Base-by-base conservation (phyloP, 2,888 invertebrate genomes). In the Xestia c-nigrum region DNA sequence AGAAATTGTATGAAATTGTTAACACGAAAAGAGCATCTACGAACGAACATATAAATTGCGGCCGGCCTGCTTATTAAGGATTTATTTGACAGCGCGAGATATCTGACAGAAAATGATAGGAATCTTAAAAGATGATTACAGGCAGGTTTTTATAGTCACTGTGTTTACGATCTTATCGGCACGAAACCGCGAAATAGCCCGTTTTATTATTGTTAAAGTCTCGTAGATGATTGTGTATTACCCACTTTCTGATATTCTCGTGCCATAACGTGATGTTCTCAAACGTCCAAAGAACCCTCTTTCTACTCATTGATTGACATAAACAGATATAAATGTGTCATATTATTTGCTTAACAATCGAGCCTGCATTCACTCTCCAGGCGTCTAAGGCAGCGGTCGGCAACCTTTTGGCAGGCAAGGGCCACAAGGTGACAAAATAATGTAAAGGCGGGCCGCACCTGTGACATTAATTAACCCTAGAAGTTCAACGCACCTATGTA, bases 1-100 rank as follows among this genome's bases (percentile, higher is more conserved):
- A 82, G 85, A 85, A 86, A 81, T 82, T 82, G 70, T 75, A 74
- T 76, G 78, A 83, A 85, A 85, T 82, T 85, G 83, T 85, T 84
- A 74, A 85, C 84, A 84, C 78, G 83, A 84, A 59, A 82, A 52
- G 66, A 72, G 77, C 72, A 85, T 74, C 65, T 82, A 50, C 63
- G 72, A 70, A 85, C 52, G 78, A 66, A 70, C 74, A 77, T 72
- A 74, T 77, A 72, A 82, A 85, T 74, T 67, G n/a, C 74, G n/a
- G 47, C 12, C 40, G 38, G 83, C 66, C 59, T 72, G 71, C 38
- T 81, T 74, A 52, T 47, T 69, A 65, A 72, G 65, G 85, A 85
- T 84, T 84, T 85, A 85, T 83, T 72, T 82, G 83, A 84, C 86
- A 77, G 43, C 86, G 55, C 78, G 72, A 76, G 73, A 70, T 67